Evolutionary conservation across 2,888 invertebrate species (phyloP).

Genomic region (Polymixis lichenea): DNA sequence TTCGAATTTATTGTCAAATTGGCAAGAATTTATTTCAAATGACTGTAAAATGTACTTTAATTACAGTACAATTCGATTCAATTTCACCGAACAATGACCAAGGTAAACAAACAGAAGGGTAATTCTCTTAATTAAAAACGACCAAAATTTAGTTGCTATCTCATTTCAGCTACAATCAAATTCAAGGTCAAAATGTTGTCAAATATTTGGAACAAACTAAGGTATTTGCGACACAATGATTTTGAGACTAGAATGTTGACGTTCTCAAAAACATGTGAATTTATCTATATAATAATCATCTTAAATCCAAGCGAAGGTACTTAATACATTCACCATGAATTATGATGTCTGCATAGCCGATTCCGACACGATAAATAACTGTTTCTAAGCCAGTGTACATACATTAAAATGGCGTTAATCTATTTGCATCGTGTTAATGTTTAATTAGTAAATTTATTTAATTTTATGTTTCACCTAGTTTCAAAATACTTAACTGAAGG

Average conservation of each 20-base stretch:
- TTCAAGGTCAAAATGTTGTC: not conserved
- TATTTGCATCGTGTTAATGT: conserved; percentile 27
- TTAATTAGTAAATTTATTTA: conserved; percentile 52
- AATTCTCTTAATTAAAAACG: not conserved
- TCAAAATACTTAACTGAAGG: conserved; percentile 36
- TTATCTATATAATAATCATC: too few species aligned
- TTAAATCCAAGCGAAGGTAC: too few species aligned
- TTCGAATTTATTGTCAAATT: not conserved
- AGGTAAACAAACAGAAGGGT: not conserved
- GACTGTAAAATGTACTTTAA: not conserved
- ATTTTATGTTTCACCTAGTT: conserved; percentile 42
- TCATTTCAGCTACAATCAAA: not conserved
- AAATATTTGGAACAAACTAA: not conserved
- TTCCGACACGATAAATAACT: not conserved
- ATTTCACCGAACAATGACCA: not conserved
- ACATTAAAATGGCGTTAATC: conserved; percentile 35
- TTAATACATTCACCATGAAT: not conserved
- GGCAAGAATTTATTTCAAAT: not conserved
- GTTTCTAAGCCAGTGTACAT: not conserved
- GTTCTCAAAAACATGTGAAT: not conserved
- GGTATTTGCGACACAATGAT: not conserved
- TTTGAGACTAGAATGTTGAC: not conserved
- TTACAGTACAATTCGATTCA: not conserved
- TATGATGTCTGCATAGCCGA: not conserved
- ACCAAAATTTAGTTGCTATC: not conserved